Percentiles rank a stretch among this genome's conserved stretches.
Evolutionary conservation across 2,113 vertebrate genomes (phyloP).

Genomic region (Psephotus haematonotus): DNA sequence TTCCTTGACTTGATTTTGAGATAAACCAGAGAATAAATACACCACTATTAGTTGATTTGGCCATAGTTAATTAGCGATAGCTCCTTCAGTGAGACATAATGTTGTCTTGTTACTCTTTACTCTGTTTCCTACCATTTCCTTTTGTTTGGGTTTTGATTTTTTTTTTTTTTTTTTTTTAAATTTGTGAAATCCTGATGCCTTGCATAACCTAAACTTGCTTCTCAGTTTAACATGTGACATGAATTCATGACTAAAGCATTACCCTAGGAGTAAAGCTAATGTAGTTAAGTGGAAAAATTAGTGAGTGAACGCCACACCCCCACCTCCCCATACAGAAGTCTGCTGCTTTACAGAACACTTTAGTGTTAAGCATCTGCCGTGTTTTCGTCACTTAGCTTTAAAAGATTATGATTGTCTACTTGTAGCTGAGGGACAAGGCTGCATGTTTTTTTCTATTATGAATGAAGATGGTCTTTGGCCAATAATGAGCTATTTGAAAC

Average conservation of each 20-base stretch:
- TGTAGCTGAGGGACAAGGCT: not conserved
- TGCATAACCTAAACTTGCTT: not conserved
- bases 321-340: not conserved
- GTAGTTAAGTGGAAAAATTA: not conserved
- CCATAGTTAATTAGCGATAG: not conserved
- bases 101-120: not conserved
- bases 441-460: not conserved
- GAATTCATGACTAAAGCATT: not conserved
- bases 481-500: not conserved
- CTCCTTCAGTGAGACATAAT: not conserved
- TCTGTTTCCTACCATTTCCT: not conserved
- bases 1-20: not conserved
- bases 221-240: not conserved
- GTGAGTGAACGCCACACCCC: rapidly evolving
- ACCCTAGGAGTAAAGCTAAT: not conserved
- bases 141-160: not conserved
- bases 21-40: not conserved
- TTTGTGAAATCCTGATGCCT: not conserved
- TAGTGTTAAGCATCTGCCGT: not conserved
- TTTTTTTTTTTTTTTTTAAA: too few relatives aligned
- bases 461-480: not conserved
- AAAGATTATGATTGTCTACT: not conserved
- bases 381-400: not conserved
- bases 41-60: not conserved
- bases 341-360: not conserved